Evolutionary conservation across 2,888 invertebrate species (phyloP).

Genomic region (Lypha dubia): DNA sequence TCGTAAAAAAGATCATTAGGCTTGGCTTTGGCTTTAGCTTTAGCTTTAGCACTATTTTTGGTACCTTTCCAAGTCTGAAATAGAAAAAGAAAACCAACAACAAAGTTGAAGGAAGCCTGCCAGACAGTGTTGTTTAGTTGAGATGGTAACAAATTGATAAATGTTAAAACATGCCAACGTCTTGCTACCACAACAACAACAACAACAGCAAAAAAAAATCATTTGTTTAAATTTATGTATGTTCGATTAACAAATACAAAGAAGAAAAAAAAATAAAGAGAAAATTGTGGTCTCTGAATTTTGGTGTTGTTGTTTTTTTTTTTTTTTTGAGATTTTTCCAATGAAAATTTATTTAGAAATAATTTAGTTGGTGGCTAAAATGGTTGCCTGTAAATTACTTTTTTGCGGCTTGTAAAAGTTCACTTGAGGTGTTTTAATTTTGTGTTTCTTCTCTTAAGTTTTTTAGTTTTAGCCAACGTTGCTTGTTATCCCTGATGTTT

Average conservation of each 20-base stretch:
- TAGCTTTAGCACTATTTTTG: not conserved
- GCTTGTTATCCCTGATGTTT: conserved; percentile 1
- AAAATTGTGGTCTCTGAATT: conserved; percentile 39
- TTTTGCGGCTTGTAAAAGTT: conserved; percentile 9
- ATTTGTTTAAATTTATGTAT: conserved; percentile 73
- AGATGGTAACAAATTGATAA: conserved; percentile 77
- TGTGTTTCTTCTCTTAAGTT: not conserved
- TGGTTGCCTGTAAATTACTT: not conserved
- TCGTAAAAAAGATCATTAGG: conserved; percentile 51
- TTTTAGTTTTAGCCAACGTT: not conserved
- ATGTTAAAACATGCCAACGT: conserved; percentile 73
- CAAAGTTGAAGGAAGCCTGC: conserved; percentile 34
- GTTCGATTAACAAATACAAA: conserved; percentile 46
- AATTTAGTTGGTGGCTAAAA: conserved; percentile 25
- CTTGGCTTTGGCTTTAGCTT: conserved; percentile 17
- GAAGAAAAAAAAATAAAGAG: not conserved
- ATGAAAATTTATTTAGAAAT: conserved; percentile 10
- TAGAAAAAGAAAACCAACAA: conserved; percentile 10
- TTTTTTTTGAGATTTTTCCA: conserved; percentile 5
- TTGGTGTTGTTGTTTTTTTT: no score
- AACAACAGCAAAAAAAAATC: conserved; percentile 43
- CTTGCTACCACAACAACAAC: conserved; percentile 70
- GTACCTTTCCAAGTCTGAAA: not conserved
- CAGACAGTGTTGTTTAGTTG: conserved; percentile 61
- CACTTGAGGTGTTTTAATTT: conserved; percentile 7